Conservation (phyloP, 2,888 invertebrate genomes). For the Caenorhabditis auriculariae region DNA sequence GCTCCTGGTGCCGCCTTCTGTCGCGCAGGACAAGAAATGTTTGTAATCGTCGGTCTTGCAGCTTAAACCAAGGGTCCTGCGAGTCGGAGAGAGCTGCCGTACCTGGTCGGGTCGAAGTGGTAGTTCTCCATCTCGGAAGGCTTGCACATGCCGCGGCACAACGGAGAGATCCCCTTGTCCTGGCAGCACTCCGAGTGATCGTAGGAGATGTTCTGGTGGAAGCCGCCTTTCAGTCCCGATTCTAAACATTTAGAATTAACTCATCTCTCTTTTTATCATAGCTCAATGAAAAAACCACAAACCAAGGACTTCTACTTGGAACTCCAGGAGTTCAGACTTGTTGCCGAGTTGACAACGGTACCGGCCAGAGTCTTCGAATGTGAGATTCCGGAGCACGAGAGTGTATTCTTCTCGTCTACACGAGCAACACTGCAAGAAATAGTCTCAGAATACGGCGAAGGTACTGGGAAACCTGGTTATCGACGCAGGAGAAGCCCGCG, state of each 20-base stretch:
- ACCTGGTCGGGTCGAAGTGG: constrained; percentile 61
- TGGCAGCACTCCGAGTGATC: constrained; percentile 73
- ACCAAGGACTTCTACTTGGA: constrained; percentile 60
- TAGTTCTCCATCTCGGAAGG: constrained; percentile 55
- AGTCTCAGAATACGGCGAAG: too few species aligned
- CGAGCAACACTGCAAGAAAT: constrained; percentile 35
- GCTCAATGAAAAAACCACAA: not conserved
- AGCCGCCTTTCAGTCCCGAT: constrained; percentile 55
- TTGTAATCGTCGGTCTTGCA: constrained; percentile 61
- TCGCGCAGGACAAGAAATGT: constrained; percentile 59
- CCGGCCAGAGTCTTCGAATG: constrained; percentile 55
- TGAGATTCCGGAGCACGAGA: constrained; percentile 54
- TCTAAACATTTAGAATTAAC: constrained; percentile 46
- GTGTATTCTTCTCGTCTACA: constrained; percentile 54
- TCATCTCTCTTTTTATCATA: not conserved
- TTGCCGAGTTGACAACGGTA: constrained; percentile 55
- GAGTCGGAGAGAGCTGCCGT: constrained; percentile 1
- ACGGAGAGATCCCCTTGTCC: constrained; percentile 77
- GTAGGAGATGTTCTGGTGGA: constrained; percentile 58
- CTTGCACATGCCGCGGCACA: constrained; percentile 79
- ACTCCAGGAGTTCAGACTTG: constrained; percentile 54
- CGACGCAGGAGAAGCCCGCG: constrained; percentile 36
- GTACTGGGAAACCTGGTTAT: too few species aligned
- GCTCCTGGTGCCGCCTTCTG: constrained; percentile 53
- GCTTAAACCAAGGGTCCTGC: constrained; percentile 22